Percentiles rank a stretch among this genome's conserved stretches.
Conservation (phyloP, 2,113 vertebrate species). For the Takifugu flavidus region DNA sequence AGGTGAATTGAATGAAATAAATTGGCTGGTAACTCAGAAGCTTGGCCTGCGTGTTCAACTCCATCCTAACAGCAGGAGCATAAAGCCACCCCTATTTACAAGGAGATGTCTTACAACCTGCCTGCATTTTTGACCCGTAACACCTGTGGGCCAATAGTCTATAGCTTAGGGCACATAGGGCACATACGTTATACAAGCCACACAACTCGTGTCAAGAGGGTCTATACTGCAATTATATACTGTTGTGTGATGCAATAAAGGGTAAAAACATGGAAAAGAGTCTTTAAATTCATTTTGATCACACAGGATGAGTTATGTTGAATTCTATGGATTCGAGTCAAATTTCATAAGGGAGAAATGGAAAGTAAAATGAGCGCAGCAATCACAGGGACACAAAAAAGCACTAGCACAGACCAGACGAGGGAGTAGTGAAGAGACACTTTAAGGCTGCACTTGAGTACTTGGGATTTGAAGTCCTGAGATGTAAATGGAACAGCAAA, state of each 20-base stretch:
- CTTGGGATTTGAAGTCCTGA: constrained; percentile 10
- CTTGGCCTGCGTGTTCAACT: neutral
- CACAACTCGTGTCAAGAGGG: no score
- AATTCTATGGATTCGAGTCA: neutral
- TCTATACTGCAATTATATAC: no score
- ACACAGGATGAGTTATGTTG: no score
- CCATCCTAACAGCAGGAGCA: neutral
- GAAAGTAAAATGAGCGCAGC: constrained; percentile 25
- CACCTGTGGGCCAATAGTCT: no score
- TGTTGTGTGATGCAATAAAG: no score
- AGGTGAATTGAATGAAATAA: neutral
- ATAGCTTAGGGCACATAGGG: no score
- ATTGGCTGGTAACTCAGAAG: neutral
- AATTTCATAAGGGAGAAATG: constrained; percentile 19
- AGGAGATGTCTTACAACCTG: no score
- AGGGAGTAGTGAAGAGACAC: constrained; percentile 34
- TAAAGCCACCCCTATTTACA: no score
- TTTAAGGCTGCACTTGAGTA: constrained; percentile 32
- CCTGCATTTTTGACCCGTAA: no score
- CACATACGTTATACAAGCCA: no score
- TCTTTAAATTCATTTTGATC: no score
- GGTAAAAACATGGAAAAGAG: no score
- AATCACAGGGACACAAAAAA: constrained; percentile 3
- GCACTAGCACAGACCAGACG: constrained; percentile 23
- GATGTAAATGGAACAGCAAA: constrained; percentile 35